Evolutionary conservation across 1,140 invertebrate species (phyloP).

Genomic region (Drosophila ironensis): DNA sequence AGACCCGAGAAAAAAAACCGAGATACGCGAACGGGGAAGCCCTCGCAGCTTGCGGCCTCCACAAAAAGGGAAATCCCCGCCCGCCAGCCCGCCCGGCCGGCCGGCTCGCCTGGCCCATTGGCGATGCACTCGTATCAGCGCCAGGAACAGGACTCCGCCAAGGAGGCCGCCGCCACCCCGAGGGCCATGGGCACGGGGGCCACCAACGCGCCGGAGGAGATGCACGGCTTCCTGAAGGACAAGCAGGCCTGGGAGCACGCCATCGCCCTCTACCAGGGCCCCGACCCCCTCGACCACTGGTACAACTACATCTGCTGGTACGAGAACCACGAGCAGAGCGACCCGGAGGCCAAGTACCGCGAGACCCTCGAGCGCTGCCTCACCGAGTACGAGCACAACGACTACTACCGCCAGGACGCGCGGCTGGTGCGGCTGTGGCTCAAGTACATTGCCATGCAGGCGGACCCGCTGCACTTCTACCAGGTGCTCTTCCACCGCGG

Average conservation of each 20-base stretch:
- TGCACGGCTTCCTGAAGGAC: slow-evolving; percentile 76
- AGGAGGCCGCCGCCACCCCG: slow-evolving; percentile 3
- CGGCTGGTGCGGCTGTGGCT: slow-evolving; percentile 93
- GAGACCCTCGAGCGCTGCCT: slow-evolving; percentile 91
- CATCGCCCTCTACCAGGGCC: slow-evolving; percentile 90
- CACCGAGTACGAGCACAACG: slow-evolving; percentile 89
- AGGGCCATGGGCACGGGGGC: slow-evolving; percentile 2
- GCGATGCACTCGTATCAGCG: slow-evolving; percentile 72
- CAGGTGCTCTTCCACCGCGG: slow-evolving; percentile 88
- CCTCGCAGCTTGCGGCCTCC: too few relatives aligned
- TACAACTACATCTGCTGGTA: slow-evolving; percentile 95
- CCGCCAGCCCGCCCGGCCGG: too few relatives aligned
- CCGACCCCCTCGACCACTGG: slow-evolving; percentile 94
- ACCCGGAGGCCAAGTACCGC: slow-evolving; percentile 89
- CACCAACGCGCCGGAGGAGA: slow-evolving; percentile 48
- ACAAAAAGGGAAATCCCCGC: too few relatives aligned
- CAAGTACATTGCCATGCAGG: slow-evolving; percentile 92
- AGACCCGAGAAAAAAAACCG: too few relatives aligned
- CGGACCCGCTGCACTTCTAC: slow-evolving; percentile 89
- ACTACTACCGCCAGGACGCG: slow-evolving; percentile 91
- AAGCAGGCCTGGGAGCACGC: slow-evolving; percentile 88
- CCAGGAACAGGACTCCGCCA: slow-evolving; percentile 38
- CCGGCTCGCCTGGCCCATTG: slow-evolving; percentile 48
- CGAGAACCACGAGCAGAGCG: slow-evolving; percentile 93
- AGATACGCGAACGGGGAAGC: too few relatives aligned